Conservation (phyloP, 2,888 invertebrate genomes). For the Tenthredo notha region DNA sequence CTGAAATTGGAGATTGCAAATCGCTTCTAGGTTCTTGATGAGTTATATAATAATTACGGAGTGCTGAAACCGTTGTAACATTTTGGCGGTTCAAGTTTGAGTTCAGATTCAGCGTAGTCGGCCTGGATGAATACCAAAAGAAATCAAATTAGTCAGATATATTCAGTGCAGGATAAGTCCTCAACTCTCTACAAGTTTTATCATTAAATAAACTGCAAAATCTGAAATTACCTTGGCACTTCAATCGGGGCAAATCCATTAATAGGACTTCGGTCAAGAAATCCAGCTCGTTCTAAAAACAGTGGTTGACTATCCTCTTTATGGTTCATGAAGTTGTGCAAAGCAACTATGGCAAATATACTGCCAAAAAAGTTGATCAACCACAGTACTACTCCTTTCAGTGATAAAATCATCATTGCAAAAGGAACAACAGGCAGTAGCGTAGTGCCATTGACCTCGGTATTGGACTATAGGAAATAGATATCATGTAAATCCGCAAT, state of each 20-base stretch:
- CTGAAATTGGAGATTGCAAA: constrained; percentile 39
- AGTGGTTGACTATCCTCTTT: constrained; percentile 47
- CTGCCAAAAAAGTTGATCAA: constrained; percentile 39
- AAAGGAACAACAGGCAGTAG: constrained; percentile 38
- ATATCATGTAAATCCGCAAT: not conserved
- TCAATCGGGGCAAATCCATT: constrained; percentile 41
- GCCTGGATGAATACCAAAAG: not conserved
- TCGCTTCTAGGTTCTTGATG: constrained; percentile 28
- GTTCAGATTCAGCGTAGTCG: not conserved
- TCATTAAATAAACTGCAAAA: not conserved
- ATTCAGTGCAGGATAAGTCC: not conserved
- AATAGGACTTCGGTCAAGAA: constrained; percentile 48
- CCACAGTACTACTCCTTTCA: constrained; percentile 45
- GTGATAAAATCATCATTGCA: constrained; percentile 21
- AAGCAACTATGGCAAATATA: constrained; percentile 22
- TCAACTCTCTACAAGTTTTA: not conserved
- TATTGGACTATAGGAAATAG: constrained; percentile 7
- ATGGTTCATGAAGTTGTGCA: constrained; percentile 36
- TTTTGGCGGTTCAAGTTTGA: constrained; percentile 5
- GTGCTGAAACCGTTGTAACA: constrained; percentile 17
- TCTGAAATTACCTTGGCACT: constrained; percentile 27
- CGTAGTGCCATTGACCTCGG: not conserved
- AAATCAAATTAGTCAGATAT: not conserved
- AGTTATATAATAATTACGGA: constrained; percentile 26
- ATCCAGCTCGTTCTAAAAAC: constrained; percentile 51